Conservation (phyloP, 2,113 vertebrate genomes). For the Shinisaurus crocodilurus region DNA sequence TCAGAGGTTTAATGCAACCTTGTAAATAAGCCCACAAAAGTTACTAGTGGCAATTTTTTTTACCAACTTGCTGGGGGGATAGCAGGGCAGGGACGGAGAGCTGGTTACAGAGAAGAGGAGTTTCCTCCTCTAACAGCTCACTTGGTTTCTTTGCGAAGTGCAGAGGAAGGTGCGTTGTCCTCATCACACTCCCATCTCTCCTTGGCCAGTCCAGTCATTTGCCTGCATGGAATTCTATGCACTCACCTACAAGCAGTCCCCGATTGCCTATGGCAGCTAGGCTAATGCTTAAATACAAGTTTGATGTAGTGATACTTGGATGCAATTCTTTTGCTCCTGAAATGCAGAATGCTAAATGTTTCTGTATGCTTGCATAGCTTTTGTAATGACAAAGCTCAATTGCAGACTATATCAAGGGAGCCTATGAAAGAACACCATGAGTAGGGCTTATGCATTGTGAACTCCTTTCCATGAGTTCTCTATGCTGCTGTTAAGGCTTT, state of each 20-base stretch:
- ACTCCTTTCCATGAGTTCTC: background rate
- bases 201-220: background rate
- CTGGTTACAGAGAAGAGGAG: background rate
- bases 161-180: background rate
- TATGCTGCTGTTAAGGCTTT: background rate
- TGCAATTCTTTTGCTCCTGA: background rate
- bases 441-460: background rate
- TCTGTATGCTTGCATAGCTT: background rate
- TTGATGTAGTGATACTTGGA: background rate
- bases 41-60: background rate
- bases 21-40: background rate
- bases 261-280: background rate
- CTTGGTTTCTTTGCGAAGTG: background rate
- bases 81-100: background rate
- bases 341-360: background rate
- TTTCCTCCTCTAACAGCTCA: background rate
- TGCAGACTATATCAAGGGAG: background rate
- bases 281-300: background rate
- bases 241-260: background rate
- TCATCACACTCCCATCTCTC: no score
- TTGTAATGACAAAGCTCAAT: background rate
- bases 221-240: background rate
- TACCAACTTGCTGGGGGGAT: background rate
- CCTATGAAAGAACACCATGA: background rate
- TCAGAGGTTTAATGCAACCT: background rate